Evolutionary conservation across 2,797 vertebrate genomes (phyloP).

Genomic region (Vultur gryphus): DNA sequence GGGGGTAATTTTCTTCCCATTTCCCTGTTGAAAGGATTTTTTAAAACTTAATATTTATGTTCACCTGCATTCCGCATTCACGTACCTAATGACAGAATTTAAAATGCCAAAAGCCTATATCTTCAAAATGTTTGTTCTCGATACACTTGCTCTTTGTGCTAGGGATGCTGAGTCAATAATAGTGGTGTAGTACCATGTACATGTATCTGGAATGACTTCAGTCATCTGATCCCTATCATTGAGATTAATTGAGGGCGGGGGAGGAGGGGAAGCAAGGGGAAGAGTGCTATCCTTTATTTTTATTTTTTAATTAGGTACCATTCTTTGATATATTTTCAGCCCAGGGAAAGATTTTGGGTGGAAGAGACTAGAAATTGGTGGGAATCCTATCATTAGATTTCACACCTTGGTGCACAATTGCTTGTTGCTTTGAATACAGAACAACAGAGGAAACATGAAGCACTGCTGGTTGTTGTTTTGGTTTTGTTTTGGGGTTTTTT

Average conservation of each 20-base stretch:
- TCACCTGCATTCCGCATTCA: background rate
- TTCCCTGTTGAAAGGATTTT: background rate
- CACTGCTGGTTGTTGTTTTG: background rate
- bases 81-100: background rate
- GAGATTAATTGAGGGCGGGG: background rate
- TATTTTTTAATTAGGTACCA: background rate
- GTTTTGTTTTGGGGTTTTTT: background rate
- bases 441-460: background rate
- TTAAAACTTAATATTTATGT: background rate
- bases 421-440: background rate
- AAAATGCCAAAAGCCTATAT: background rate
- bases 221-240: background rate
- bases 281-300: background rate
- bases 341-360: background rate
- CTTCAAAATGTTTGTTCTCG: background rate
- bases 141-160: background rate
- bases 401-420: background rate
- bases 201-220: background rate
- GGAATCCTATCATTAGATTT: background rate
- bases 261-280: background rate
- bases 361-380: background rate
- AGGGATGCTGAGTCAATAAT: background rate
- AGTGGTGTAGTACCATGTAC: background rate
- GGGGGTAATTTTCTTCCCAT: background rate
- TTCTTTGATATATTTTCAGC: background rate